Percentiles rank a stretch among this genome's conserved stretches.
Conservation (phyloP, 2,888 invertebrate genomes). For the Lithophane ornitopus region DNA sequence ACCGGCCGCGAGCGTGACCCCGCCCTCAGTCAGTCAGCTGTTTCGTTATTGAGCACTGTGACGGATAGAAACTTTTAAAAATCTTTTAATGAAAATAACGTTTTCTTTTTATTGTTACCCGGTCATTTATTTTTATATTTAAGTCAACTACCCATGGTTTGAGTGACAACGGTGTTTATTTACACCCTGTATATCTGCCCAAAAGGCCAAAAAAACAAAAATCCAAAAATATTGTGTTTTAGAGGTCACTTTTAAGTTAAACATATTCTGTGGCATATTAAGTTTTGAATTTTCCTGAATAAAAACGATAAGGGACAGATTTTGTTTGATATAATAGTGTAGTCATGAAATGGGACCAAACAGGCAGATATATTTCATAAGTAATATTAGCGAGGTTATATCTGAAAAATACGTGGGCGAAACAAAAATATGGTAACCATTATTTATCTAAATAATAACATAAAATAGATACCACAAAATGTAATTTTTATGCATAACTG, state of each 20-base stretch:
- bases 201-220: neutral
- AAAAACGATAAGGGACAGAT: neutral
- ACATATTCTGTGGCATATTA: neutral
- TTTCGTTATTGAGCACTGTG: too few relatives aligned
- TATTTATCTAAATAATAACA: constrained; percentile 8
- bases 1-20: too few relatives aligned
- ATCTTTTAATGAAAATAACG: too few relatives aligned
- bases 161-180: too few relatives aligned
- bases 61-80: too few relatives aligned
- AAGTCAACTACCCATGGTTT: too few relatives aligned
- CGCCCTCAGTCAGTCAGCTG: too few relatives aligned
- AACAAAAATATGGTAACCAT: neutral
- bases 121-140: too few relatives aligned
- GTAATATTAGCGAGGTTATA: neutral
- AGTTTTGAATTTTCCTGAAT: constrained; percentile 3
- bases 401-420: neutral
- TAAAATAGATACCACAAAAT: neutral
- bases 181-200: too few relatives aligned
- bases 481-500: constrained; percentile 15
- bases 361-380: neutral
- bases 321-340: neutral
- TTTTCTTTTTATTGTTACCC: too few relatives aligned
- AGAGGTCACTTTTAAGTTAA: neutral
- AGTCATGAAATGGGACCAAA: neutral
- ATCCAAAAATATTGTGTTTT: too few relatives aligned